Conservation (phyloP, 2,888 invertebrate genomes). For the Punctoribates punctum region DNA sequence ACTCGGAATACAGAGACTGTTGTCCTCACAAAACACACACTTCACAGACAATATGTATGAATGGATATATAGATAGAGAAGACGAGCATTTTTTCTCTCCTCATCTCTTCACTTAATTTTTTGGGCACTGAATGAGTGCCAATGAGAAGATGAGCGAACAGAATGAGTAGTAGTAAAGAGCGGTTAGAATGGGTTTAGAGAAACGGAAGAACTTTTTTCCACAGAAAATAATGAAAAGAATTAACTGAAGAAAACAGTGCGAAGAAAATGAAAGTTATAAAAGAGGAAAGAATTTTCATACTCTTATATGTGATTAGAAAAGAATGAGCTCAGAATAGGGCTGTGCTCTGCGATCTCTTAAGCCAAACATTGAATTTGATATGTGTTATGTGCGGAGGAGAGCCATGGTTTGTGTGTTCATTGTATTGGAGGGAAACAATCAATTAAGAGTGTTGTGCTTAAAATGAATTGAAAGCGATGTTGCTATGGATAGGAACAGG, state of each 20-base stretch:
- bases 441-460: slow-evolving; percentile 10
- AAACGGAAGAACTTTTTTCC: background rate
- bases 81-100: background rate
- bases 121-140: slow-evolving; percentile 5
- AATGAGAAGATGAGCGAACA: background rate
- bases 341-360: background rate
- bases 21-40: background rate
- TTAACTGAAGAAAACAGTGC: background rate
- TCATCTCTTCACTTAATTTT: background rate
- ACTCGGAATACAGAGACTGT: background rate
- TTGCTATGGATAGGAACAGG: slow-evolving; percentile 3
- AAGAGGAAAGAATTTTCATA: background rate
- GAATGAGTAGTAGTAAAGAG: too few species aligned
- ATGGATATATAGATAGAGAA: background rate
- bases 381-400: background rate
- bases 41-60: background rate
- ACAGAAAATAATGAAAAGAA: background rate
- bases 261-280: background rate
- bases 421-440: slow-evolving; percentile 2
- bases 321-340: background rate
- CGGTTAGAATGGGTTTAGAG: background rate
- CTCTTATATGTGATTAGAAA: background rate
- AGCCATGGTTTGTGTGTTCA: background rate
- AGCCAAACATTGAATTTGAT: slow-evolving; percentile 5
- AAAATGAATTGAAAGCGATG: slow-evolving; percentile 1